A percentile compares a stretch with the other conserved stretches of the same genome.
phyloP scores from a whole-genome alignment of 2,797 vertebrate genomes.

The Bucorvus abyssinicus region DNA sequence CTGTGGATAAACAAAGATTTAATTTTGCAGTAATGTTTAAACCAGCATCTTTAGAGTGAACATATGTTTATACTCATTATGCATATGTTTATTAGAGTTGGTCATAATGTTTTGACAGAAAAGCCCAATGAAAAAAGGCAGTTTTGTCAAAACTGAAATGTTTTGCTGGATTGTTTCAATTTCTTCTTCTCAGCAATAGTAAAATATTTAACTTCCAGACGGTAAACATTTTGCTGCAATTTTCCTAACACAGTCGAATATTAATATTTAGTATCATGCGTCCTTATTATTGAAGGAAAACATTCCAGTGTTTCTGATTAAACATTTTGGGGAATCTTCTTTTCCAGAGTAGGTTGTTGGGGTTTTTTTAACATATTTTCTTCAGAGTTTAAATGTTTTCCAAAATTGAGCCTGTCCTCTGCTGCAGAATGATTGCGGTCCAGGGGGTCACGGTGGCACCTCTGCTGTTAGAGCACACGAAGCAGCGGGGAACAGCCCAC shows the following conservation, averaged over 20 bases:
- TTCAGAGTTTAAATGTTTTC: background rate
- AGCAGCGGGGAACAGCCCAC: background rate
- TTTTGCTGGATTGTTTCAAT: slow-evolving; percentile 1
- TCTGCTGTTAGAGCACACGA: background rate
- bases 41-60: slow-evolving; percentile 25
- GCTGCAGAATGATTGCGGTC: background rate
- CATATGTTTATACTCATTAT: slow-evolving; percentile 27
- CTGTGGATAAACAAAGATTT: background rate
- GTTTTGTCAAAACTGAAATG: slow-evolving; percentile 5
- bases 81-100: slow-evolving; percentile 44
- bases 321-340: background rate
- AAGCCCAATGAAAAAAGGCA: background rate
- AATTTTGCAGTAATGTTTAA: background rate
- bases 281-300: background rate
- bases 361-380: background rate
- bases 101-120: slow-evolving; percentile 20
- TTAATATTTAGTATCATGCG: background rate
- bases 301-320: background rate
- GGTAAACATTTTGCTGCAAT: background rate
- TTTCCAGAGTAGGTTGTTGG: background rate
- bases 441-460: no score
- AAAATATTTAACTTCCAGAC: slow-evolving; percentile 26
- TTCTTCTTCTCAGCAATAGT: background rate
- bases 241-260: background rate
- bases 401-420: background rate